A percentile compares a stretch with the other conserved stretches of the same genome.
These are phyloP conservation scores for Pandion haliaetus DNA, from an alignment of 2,113 vertebrate species.

Conservation along the genomic window DNA sequence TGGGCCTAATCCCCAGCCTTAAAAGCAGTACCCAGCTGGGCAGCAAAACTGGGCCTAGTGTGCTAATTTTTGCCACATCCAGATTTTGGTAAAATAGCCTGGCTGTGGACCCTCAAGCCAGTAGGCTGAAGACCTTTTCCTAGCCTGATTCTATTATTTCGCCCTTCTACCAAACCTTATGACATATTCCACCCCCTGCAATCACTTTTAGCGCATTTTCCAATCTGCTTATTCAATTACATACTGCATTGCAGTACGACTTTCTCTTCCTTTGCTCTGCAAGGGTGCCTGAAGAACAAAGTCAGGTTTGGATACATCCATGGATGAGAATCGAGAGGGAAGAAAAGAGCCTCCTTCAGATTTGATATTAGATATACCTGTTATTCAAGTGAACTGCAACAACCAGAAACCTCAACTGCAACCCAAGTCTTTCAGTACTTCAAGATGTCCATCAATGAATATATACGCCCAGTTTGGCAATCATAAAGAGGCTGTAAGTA, in stretches of 20 bases:
- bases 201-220: neutral
- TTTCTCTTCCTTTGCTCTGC: neutral
- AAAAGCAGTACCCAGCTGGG: neutral
- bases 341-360: neutral
- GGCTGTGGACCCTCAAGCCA: neutral
- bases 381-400: neutral
- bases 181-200: neutral
- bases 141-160: neutral
- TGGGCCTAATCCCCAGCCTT: neutral
- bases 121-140: neutral
- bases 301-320: neutral
- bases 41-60: neutral
- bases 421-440: neutral
- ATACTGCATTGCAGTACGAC: neutral
- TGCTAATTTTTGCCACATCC: neutral
- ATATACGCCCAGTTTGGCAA: rapidly evolving
- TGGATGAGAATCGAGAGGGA: neutral
- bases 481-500: neutral
- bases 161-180: neutral
- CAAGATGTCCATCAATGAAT: neutral
- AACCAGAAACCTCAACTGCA: neutral
- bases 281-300: neutral
- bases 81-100: neutral
- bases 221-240: neutral
- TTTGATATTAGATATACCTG: neutral